Conservation (phyloP, 2,888 invertebrate species). For the Atherix ibis region DNA sequence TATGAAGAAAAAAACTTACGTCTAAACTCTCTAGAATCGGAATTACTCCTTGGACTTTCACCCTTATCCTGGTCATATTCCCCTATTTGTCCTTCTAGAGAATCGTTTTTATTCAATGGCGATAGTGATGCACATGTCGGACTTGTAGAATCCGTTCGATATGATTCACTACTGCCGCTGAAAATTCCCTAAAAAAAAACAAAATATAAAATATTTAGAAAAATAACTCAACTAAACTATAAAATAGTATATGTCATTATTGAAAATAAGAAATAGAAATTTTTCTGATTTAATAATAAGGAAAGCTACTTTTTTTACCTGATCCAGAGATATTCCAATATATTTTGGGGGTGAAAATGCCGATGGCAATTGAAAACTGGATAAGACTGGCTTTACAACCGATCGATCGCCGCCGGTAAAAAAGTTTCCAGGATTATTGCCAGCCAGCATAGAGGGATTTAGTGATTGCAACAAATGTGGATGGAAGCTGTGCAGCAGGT, state of each 20-base stretch:
- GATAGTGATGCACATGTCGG: slow-evolving; percentile 43
- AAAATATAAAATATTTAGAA: too few relatives aligned
- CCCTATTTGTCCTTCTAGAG: slow-evolving; percentile 40
- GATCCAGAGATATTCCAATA: slow-evolving; percentile 33
- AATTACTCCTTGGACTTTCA: slow-evolving; percentile 33
- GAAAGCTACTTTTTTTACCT: slow-evolving; percentile 20
- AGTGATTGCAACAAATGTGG: slow-evolving; percentile 56
- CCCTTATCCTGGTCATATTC: slow-evolving; percentile 40
- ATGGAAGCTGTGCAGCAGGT: slow-evolving; percentile 53
- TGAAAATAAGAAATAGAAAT: slow-evolving; percentile 1
- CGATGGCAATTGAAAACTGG: slow-evolving; percentile 53
- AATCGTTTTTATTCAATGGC: slow-evolving; percentile 37
- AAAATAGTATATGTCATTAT: not conserved
- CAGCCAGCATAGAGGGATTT: slow-evolving; percentile 40
- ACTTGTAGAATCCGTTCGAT: slow-evolving; percentile 42
- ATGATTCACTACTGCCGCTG: slow-evolving; percentile 32
- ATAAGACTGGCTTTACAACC: slow-evolving; percentile 37
- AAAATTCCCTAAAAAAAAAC: slow-evolving; percentile 24
- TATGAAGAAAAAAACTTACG: slow-evolving; percentile 34
- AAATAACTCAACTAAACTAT: not conserved
- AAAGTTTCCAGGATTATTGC: slow-evolving; percentile 24
- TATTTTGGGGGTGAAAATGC: slow-evolving; percentile 58
- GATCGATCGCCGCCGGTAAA: slow-evolving; percentile 35
- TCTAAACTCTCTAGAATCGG: slow-evolving; percentile 39
- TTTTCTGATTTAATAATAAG: not conserved